Evolutionary conservation across 2,113 vertebrate species (phyloP).

Genomic region (Rhea pennata): DNA sequence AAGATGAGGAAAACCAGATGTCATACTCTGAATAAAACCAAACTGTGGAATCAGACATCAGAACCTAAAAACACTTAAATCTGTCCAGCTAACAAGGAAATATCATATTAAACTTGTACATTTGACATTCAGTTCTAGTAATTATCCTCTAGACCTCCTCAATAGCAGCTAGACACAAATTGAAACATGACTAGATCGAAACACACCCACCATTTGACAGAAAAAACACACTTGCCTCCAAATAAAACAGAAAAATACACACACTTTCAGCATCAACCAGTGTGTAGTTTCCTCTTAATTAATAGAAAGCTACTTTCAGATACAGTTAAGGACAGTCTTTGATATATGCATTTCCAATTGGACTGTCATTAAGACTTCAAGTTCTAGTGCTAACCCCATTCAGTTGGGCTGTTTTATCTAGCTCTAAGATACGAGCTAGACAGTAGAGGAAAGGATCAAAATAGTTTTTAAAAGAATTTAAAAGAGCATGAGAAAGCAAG

Average conservation of each 20-base stretch:
- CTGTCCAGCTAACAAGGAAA: background rate
- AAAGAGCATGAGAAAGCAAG: background rate
- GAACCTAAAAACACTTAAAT: background rate
- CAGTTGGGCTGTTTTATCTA: background rate
- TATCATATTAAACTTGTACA: background rate
- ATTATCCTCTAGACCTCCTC: constrained; percentile 24
- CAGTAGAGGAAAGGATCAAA: background rate
- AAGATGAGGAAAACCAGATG: constrained; percentile 48
- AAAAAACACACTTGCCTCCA: constrained; percentile 4
- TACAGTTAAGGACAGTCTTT: background rate
- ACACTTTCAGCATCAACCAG: rapidly evolving
- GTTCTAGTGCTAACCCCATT: background rate
- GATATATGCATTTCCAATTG: rapidly evolving
- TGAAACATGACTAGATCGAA: background rate
- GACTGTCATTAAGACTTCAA: background rate
- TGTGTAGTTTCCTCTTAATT: background rate
- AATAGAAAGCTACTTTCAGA: background rate
- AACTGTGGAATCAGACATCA: background rate
- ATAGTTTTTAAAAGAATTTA: too few relatives aligned
- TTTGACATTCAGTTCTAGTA: background rate
- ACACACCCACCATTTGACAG: background rate
- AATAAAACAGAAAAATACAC: background rate
- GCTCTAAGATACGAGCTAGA: background rate
- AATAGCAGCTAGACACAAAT: background rate
- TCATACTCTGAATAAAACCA: background rate